Conservation (phyloP, 2,888 invertebrate species). For the Hydraecia micacea region DNA sequence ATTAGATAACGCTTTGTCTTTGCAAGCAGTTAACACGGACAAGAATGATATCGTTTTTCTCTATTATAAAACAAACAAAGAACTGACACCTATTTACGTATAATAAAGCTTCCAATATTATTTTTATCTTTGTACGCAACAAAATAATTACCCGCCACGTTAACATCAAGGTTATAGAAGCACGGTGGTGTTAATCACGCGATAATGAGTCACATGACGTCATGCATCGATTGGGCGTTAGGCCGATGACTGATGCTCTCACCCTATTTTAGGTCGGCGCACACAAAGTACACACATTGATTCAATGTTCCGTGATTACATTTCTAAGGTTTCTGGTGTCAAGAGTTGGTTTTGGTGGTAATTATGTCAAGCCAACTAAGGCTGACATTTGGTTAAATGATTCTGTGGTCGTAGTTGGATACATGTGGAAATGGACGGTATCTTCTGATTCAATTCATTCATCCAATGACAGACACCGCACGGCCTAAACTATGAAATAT, state of each 20-base stretch:
- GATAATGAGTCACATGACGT: constrained; percentile 63
- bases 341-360: constrained; percentile 16
- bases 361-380: constrained; percentile 30
- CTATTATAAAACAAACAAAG: not conserved
- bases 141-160: constrained; percentile 41
- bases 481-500: not conserved
- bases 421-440: too few species aligned
- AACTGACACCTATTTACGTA: constrained; percentile 5
- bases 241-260: constrained; percentile 52
- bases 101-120: not conserved
- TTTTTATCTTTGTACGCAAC: constrained; percentile 10
- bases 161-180: constrained; percentile 38
- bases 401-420: not conserved
- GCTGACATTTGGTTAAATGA: constrained; percentile 5
- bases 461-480: not conserved
- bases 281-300: constrained; percentile 31
- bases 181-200: constrained; percentile 53
- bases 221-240: constrained; percentile 55
- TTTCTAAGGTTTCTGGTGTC: constrained; percentile 51
- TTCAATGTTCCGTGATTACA: constrained; percentile 37
- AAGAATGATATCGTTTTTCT: not conserved
- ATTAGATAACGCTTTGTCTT: not conserved
- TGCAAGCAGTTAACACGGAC: not conserved
- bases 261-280: constrained; percentile 51
- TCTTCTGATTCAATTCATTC: not conserved